Evolutionary conservation across 2,113 vertebrate genomes (phyloP), one percentile per base, ranked within the genome.

Genomic region (Zeus faber): DNA sequence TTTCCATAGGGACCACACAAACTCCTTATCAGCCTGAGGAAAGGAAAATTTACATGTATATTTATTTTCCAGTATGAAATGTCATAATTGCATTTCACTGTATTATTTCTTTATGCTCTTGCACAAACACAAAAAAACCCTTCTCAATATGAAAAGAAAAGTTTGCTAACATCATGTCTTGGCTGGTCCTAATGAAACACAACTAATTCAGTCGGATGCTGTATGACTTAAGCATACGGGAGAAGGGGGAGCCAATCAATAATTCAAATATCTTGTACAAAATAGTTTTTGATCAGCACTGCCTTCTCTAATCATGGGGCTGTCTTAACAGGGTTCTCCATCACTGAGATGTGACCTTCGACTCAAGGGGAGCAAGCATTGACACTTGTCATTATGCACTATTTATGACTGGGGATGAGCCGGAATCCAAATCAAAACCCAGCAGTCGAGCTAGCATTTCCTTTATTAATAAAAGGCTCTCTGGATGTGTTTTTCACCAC

Each of bases 1-100:
- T 83, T 96, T 98, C 94, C 95, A 98, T 59, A 98, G 89, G 58
- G 91, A 95, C 92, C 93, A 97, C 63, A 97, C 91, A 88, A 99
- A 98, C 84, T 98, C 93, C 89, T 98, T 98, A 84, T 96, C 92
- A 67, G 92, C 92, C 95, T 97, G 81, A 69, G 70, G 76, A 82
- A 85, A 24, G 67, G 26, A 72, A 63, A 8, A 40, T 26, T 26
- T 26, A 49, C 33, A 22, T 20, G 25, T 20, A 10, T 46, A 62
- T 67, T 54, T 44, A 41, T 39, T 26, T 40, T 4, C 17, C 41
- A 44, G 18, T 10, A 11, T 44, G 41, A 22, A 22, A 44, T 43
- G n/a, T 43, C 9, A 18, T 18, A 17, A 41, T 41, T 2, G 3
- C 40, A 43, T 20, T 43, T 43, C 18, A 17, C 17, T 5, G 18